Conservation (phyloP, 1,140 invertebrate genomes). For the Meloidogyne hapla region DNA sequence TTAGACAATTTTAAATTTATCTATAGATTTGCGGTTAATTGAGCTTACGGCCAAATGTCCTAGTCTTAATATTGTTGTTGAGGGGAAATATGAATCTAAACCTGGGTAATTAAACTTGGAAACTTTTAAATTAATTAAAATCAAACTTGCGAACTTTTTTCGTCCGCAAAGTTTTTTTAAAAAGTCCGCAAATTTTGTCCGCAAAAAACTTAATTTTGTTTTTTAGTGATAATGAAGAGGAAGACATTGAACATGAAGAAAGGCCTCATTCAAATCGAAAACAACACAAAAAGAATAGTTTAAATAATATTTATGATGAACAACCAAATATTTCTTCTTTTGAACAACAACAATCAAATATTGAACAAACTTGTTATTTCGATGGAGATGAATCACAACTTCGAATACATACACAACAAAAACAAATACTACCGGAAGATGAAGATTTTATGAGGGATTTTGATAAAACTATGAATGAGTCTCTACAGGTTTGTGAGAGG, state of each 20-base stretch:
- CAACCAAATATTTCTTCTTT: not conserved
- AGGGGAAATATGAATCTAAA: not conserved
- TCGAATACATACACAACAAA: slow-evolving; percentile 36
- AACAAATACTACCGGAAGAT: slow-evolving; percentile 36
- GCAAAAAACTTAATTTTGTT: slow-evolving; percentile 11
- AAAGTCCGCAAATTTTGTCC: not conserved
- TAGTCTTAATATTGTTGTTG: too few species aligned
- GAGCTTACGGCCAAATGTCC: too few species aligned
- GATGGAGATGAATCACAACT: slow-evolving; percentile 31
- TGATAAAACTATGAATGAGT: slow-evolving; percentile 44
- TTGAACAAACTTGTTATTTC: slow-evolving; percentile 12
- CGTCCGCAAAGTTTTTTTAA: too few species aligned
- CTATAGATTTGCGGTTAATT: too few species aligned
- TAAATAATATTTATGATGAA: slow-evolving; percentile 21
- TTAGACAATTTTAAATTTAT: too few species aligned
- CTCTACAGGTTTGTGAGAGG: slow-evolving; percentile 39
- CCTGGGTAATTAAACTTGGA: too few species aligned
- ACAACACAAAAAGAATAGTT: not conserved
- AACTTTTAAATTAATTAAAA: slow-evolving; percentile 22
- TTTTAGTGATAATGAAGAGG: slow-evolving; percentile 36
- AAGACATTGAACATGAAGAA: slow-evolving; percentile 31
- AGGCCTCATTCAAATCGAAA: slow-evolving; percentile 9
- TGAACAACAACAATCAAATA: not conserved
- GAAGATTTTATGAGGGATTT: slow-evolving; percentile 54
- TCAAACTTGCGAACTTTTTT: too few species aligned